Evolutionary conservation across 2,113 vertebrate genomes (phyloP).

Genomic region (Poecilia latipinna): DNA sequence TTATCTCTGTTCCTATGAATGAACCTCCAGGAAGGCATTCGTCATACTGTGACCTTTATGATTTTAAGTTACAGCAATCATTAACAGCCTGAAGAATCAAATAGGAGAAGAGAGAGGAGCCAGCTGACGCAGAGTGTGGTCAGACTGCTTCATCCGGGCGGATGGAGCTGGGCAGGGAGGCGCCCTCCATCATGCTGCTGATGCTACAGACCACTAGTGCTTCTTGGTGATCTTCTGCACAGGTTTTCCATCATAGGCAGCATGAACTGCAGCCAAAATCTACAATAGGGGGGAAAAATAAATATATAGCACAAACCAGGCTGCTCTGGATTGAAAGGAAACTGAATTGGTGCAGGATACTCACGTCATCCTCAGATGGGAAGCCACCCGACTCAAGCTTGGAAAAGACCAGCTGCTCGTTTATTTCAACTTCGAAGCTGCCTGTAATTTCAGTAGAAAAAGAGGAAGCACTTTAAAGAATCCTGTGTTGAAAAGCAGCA

Average conservation of each 20-base stretch:
- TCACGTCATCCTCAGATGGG: conserved; percentile 92
- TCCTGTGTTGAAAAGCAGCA: not conserved
- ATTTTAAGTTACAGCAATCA: conserved; percentile 74
- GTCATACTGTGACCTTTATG: conserved; percentile 69
- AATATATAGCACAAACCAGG: not conserved
- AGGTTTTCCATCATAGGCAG: conserved; percentile 84
- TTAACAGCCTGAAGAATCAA: conserved; percentile 58
- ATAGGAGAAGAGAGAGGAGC: conserved; percentile 45
- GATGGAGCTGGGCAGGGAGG: not conserved
- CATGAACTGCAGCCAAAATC: conserved; percentile 85
- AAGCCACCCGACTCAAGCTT: conserved; percentile 91
- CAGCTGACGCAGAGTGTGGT: conserved; percentile 5
- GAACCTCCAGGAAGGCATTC: conserved; percentile 38
- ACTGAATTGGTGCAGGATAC: conserved; percentile 52
- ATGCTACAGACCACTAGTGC: conserved; percentile 51
- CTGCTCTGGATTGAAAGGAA: rapidly evolving
- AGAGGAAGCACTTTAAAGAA: no score
- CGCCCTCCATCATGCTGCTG: conserved; percentile 6
- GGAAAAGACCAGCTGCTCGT: conserved; percentile 90
- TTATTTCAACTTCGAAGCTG: conserved; percentile 93
- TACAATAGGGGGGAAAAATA: conserved; percentile 42
- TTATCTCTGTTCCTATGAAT: conserved; percentile 19
- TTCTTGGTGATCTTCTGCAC: conserved; percentile 91
- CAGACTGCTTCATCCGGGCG: not conserved
- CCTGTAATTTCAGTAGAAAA: conserved; percentile 69